Percentiles rank a stretch among this genome's conserved stretches.
Evolutionary conservation across 2,888 invertebrate genomes (phyloP).

Genomic region (Conops quadrifasciatus): DNA sequence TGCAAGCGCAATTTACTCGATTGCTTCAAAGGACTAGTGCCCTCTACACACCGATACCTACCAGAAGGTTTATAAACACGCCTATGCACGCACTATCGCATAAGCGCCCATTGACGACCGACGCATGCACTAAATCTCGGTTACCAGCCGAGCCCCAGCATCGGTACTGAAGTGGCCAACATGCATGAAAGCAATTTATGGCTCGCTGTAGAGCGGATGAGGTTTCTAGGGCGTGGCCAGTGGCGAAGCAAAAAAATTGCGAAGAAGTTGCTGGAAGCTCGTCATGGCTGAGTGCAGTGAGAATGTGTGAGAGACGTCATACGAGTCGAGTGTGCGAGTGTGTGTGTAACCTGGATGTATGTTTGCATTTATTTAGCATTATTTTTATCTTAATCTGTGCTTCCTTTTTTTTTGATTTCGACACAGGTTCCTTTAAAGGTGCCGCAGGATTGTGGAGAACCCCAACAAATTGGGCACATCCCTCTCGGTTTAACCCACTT

Average conservation of each 20-base stretch:
- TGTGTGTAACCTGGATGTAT: neutral
- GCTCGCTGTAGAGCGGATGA: conserved; percentile 4
- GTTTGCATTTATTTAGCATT: too few relatives aligned
- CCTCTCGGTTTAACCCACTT: too few relatives aligned
- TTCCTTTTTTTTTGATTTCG: too few relatives aligned
- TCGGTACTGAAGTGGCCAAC: too few relatives aligned
- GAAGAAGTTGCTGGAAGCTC: neutral
- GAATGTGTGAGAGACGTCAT: neutral
- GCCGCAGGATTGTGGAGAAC: too few relatives aligned
- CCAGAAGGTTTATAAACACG: neutral
- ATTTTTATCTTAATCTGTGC: too few relatives aligned
- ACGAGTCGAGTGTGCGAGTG: neutral
- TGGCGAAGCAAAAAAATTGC: neutral
- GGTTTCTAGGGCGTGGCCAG: conserved; percentile 12
- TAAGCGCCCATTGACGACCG: neutral
- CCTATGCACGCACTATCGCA: neutral
- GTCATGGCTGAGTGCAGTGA: neutral
- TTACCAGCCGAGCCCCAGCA: too few relatives aligned
- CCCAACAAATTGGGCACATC: too few relatives aligned
- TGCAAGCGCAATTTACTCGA: conserved; percentile 12
- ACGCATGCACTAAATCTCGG: neutral
- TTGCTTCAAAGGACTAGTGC: conserved; percentile 1
- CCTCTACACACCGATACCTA: neutral
- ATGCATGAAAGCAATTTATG: conserved; percentile 26
- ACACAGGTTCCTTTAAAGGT: too few relatives aligned